Percentiles rank a stretch among this genome's conserved stretches.
Conservation (phyloP, 2,113 vertebrate genomes). For the Myodes glareolus region DNA sequence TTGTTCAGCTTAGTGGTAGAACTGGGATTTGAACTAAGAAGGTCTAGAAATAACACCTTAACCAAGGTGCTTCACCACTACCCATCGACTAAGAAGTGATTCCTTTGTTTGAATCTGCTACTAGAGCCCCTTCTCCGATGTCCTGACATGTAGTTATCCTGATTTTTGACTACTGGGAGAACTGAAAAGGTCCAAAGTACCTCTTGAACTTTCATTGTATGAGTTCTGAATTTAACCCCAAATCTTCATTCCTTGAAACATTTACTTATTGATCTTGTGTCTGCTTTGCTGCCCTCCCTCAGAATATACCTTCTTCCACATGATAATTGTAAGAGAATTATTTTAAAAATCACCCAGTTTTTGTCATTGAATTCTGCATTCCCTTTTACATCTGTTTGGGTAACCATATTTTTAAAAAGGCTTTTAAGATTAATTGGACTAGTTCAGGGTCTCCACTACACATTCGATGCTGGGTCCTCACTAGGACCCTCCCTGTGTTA, state of each 20-base stretch:
- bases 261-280: constrained; percentile 1
- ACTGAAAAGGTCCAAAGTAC: constrained; percentile 15
- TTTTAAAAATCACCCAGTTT: background rate
- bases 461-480: background rate
- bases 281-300: constrained; percentile 12
- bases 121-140: constrained; percentile 26
- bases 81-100: background rate
- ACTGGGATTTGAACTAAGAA: background rate
- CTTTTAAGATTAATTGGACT: background rate
- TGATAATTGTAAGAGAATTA: background rate
- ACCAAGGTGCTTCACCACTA: background rate
- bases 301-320: background rate
- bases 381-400: background rate
- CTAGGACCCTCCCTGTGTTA: background rate
- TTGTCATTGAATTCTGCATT: background rate
- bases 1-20: background rate
- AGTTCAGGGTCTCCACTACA: background rate
- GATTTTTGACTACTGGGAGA: constrained; percentile 29
- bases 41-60: background rate
- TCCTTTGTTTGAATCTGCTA: background rate
- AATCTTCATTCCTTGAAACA: constrained; percentile 19
- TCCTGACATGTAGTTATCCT: constrained; percentile 1
- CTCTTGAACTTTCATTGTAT: constrained; percentile 36
- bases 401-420: background rate
- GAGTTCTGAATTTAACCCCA: constrained; percentile 44